phyloP scores from a whole-genome alignment of 2,113 vertebrate genomes.

The Catagonus wagneri region DNA sequence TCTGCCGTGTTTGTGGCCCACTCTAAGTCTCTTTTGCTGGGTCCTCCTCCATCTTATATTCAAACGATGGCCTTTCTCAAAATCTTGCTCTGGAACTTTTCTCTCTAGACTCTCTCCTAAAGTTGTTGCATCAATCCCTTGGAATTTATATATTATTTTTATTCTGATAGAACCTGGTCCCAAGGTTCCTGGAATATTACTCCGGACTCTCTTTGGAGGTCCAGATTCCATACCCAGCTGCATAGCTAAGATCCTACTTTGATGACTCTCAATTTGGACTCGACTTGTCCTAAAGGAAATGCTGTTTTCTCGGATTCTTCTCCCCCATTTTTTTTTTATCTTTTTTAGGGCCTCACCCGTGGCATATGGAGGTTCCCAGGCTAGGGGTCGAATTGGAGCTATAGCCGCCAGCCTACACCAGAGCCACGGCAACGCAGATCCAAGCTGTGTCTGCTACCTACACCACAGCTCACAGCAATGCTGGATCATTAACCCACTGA shows the following conservation, averaged over 20 bases:
- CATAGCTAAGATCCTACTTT: background rate
- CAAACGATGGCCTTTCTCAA: background rate
- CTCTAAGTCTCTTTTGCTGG: background rate
- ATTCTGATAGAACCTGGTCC: background rate
- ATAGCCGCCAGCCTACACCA: too few species aligned
- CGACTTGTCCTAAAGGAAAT: background rate
- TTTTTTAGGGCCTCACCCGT: too few species aligned
- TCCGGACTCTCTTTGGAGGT: background rate
- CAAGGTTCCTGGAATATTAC: background rate
- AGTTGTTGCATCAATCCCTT: background rate
- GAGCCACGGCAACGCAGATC: too few species aligned
- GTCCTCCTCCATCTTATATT: background rate
- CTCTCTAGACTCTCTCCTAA: background rate
- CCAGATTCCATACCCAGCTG: background rate
- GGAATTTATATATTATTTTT: background rate
- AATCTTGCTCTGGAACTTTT: background rate
- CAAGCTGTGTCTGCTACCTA: too few species aligned
- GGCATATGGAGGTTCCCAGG: too few species aligned
- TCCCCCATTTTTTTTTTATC: too few species aligned
- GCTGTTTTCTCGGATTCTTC: too few species aligned
- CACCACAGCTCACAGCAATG: too few species aligned
- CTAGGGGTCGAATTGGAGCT: too few species aligned
- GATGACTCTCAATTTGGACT: background rate
- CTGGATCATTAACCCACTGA: too few species aligned
- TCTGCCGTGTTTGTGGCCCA: background rate